Conservation (phyloP, 2,113 vertebrate species). For the Argyrosomus japonicus region DNA sequence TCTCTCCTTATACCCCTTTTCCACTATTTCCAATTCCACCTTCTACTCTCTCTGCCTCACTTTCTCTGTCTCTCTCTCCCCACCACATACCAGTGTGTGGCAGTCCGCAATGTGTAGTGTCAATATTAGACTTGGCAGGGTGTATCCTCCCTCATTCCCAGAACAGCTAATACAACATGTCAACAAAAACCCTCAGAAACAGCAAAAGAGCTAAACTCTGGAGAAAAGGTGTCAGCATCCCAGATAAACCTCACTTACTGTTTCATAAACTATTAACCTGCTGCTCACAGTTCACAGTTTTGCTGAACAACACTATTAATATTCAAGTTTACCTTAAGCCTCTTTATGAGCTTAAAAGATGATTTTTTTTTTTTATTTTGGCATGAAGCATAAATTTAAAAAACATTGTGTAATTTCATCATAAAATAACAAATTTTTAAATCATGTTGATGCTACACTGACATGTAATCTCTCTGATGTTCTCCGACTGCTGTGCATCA, state of each 20-base stretch:
- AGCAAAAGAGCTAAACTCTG: constrained; percentile 20
- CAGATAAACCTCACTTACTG: neutral
- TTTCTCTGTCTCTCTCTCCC: neutral
- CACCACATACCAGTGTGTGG: constrained; percentile 56
- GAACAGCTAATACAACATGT: constrained; percentile 54
- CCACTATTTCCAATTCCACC: constrained; percentile 1
- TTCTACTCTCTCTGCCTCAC: neutral
- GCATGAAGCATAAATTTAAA: neutral
- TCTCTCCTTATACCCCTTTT: constrained; percentile 8
- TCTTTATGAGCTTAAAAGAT: neutral
- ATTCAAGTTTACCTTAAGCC: neutral
- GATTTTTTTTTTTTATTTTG: neutral
- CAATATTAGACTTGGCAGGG: constrained; percentile 80
- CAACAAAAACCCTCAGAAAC: constrained; percentile 50
- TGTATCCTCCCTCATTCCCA: constrained; percentile 47
- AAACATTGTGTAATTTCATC: no score
- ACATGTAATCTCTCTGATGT: no score
- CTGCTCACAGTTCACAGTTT: neutral
- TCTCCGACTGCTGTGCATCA: no score
- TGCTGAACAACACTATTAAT: neutral
- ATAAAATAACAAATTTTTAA: no score
- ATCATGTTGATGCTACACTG: no score
- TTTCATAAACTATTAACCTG: neutral
- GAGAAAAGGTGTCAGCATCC: constrained; percentile 14
- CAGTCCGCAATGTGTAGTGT: constrained; percentile 64